phyloP scores from a whole-genome alignment of 1,140 invertebrate species.

The Ceratina japonica region DNA sequence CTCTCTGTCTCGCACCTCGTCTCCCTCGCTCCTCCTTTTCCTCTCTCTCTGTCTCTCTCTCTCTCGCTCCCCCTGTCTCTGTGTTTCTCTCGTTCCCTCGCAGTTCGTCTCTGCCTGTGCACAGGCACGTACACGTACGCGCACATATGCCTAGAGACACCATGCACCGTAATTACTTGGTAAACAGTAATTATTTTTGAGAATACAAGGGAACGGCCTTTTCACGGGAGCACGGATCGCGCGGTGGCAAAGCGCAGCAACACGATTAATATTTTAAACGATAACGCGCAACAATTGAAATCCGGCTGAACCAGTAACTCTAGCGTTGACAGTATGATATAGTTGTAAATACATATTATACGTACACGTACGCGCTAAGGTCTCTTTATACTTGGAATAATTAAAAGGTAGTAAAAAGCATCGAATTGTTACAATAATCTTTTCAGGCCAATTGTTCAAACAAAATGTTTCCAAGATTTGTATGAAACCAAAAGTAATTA shows the following conservation, averaged over 20 bases:
- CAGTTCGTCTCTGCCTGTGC: neutral
- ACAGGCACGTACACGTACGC: neutral
- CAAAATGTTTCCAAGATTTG: neutral
- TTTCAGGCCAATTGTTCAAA: neutral
- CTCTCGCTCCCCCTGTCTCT: neutral
- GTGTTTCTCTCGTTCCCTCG: no score
- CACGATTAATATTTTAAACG: conserved; percentile 52
- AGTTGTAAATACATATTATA: no score
- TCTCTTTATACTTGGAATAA: neutral
- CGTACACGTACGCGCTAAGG: neutral
- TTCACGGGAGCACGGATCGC: conserved; percentile 22
- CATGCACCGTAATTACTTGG: conserved; percentile 55
- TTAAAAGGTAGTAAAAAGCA: neutral
- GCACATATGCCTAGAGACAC: neutral
- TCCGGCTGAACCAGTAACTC: neutral
- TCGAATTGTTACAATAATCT: neutral
- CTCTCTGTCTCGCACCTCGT: conserved; percentile 35
- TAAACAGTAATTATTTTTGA: conserved; percentile 66
- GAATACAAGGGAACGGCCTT: conserved; percentile 45
- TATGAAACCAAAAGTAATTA: neutral
- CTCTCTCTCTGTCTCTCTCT: neutral
- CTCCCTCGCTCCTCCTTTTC: neutral
- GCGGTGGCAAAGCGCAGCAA: conserved; percentile 38
- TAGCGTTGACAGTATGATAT: neutral
- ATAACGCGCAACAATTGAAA: conserved; percentile 37